These are phyloP conservation scores for Zalophus californianus DNA, from an alignment of 2,797 vertebrate genomes.

Conservation along the genomic window DNA sequence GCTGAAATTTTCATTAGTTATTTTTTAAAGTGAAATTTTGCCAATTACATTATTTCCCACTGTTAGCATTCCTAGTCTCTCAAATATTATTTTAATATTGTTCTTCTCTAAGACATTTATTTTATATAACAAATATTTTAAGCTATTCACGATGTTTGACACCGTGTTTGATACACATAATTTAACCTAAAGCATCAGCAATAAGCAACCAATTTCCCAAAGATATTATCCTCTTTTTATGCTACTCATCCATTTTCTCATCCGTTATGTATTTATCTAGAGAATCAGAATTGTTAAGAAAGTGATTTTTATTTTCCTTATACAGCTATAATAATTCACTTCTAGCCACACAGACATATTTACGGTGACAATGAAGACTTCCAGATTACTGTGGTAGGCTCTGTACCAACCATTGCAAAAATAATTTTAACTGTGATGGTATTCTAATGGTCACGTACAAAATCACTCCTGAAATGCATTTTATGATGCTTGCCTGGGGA, in stretches of 20 bases:
- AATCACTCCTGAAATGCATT: constrained; percentile 67
- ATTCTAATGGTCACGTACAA: constrained; percentile 49
- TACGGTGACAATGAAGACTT: constrained; percentile 82
- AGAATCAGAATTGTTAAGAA: constrained; percentile 58
- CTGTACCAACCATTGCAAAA: constrained; percentile 63
- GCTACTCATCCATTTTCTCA: background rate
- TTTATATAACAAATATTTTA: constrained; percentile 14
- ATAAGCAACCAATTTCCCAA: constrained; percentile 50
- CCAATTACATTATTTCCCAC: constrained; percentile 3
- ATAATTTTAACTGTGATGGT: constrained; percentile 60
- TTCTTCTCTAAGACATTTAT: background rate
- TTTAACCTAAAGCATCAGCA: constrained; percentile 56
- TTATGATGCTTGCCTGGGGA: background rate
- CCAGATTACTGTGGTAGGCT: constrained; percentile 63
- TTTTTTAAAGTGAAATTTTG: constrained; percentile 33
- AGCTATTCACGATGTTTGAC: background rate
- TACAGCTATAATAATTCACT: constrained; percentile 81
- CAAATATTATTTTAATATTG: constrained; percentile 45
- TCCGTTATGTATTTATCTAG: constrained; percentile 39
- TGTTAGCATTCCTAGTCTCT: background rate
- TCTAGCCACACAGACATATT: constrained; percentile 78
- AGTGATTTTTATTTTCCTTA: constrained; percentile 72
- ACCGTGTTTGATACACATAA: background rate
- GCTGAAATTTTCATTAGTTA: background rate
- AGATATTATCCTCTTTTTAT: constrained; percentile 10